Evolutionary conservation across 2,888 invertebrate species (phyloP).

Genomic region (Uropetala carovei): DNA sequence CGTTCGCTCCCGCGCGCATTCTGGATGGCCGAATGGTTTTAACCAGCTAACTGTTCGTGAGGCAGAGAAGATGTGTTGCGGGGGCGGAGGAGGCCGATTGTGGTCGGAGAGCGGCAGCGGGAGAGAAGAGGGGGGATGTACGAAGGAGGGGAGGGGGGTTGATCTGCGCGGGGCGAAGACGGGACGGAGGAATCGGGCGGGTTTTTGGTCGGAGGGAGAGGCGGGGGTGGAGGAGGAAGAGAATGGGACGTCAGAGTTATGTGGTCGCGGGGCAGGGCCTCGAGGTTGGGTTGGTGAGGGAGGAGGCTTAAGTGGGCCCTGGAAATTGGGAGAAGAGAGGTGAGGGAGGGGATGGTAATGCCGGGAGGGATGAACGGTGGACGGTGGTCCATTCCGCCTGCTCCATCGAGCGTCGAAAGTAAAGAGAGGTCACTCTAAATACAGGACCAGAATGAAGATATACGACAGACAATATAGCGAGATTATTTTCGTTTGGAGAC

Average conservation of each 20-base stretch:
- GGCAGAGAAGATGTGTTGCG: not conserved
- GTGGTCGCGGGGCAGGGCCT: not conserved
- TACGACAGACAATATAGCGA: constrained; percentile 16
- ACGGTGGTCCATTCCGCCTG: not conserved
- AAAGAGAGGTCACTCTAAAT: constrained; percentile 12
- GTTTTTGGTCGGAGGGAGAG: too few relatives aligned
- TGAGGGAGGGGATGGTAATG: too few relatives aligned
- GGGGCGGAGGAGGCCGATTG: not conserved
- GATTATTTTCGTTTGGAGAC: constrained; percentile 6
- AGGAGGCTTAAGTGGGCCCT: not conserved
- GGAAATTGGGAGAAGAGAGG: too few relatives aligned
- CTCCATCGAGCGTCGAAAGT: not conserved
- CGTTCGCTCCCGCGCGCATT: too few relatives aligned
- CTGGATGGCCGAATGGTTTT: not conserved
- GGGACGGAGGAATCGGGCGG: not conserved
- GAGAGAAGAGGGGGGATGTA: too few relatives aligned
- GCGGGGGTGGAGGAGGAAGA: too few relatives aligned
- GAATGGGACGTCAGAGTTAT: not conserved
- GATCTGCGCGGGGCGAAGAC: constrained; percentile 5
- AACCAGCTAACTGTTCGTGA: not conserved
- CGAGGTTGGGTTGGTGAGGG: not conserved
- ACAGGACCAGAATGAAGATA: constrained; percentile 3
- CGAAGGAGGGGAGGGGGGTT: too few relatives aligned
- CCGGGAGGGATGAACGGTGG: not conserved
- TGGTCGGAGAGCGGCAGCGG: not conserved